Evolutionary conservation across 2,888 invertebrate genomes (phyloP), one percentile per base, ranked within the genome.

Genomic region (Scaptomyza parva): DNA sequence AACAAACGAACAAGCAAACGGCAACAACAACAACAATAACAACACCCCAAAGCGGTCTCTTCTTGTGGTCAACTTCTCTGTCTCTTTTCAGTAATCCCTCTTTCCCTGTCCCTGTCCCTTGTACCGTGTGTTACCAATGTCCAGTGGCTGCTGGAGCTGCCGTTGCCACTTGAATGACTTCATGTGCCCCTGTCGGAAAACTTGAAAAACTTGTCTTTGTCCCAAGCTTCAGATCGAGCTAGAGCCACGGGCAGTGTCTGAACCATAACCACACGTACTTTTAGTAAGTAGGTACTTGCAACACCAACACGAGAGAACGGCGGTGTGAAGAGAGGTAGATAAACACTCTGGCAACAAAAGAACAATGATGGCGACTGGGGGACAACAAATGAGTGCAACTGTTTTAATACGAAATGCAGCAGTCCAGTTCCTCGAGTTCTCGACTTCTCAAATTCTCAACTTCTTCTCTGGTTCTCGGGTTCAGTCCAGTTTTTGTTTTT

Each of bases 201-300:
- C 88, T 82, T 82, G 88, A 82, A 82, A 82, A 82, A 82, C 82
- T 87, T 69, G 82, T 82, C 82, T 82, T 85, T 79, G 83, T 85
- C 70, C 53, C 50, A 57, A 41, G 41, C 28, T 17, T 20, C 11
- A 48, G 22, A 14, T 39, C 43, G 67, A 54, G 71, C 43, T 37
- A 48, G 18, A 72, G 65, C 53, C 55, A 33, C 63, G 39, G 48
- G 65, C 43, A 64, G 64, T 41, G 55, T 71, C 71, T 64, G 48
- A 61, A 43, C 26, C 39, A 70, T 71, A 78, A 45, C 70, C 82
- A 61, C 79, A 82, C 76, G 78, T 85, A 80, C 70, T 66, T 66
- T 71, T 65, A 52, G 54, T 67, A 53, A 51, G 61, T 64, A 50
- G 65, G 61, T 71, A 74, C 85, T 75, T 64, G 55, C 58, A 64